Evolutionary conservation across 2,113 vertebrate species (phyloP).

Genomic region (Puffinus mauretanicus): DNA sequence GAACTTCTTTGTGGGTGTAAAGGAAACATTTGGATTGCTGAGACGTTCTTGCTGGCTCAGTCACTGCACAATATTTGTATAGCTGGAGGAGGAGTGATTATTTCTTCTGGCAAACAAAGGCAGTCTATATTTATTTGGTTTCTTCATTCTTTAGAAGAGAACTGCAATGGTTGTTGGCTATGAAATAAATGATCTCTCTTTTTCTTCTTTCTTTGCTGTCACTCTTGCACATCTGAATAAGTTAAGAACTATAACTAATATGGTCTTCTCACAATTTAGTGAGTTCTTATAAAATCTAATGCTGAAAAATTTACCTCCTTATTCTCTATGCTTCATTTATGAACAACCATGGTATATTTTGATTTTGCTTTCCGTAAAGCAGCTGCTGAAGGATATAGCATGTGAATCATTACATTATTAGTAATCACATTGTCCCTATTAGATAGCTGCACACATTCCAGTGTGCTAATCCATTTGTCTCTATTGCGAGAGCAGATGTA

Average conservation of each 20-base stretch:
- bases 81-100: not conserved
- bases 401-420: not conserved
- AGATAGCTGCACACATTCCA: not conserved
- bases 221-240: not conserved
- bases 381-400: not conserved
- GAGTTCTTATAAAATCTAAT: not conserved
- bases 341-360: not conserved
- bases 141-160: slow-evolving; percentile 3
- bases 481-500: not conserved
- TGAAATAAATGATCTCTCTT: not conserved
- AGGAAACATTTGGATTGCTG: not conserved
- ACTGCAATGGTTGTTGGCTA: not conserved
- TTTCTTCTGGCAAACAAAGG: slow-evolving; percentile 10
- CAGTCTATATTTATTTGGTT: not conserved
- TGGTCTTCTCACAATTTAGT: not conserved
- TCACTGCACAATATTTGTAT: not conserved
- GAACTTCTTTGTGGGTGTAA: not conserved
- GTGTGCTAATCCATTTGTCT: slow-evolving; percentile 10
- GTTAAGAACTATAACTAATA: not conserved
- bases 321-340: not conserved
- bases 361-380: not conserved
- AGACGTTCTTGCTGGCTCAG: not conserved
- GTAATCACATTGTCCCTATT: not conserved
- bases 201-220: not conserved
- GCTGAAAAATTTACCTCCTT: not conserved